These are phyloP conservation scores for Plecturocebus donacophilus DNA, from an alignment of 2,113 vertebrate genomes.

Conservation along the genomic window DNA sequence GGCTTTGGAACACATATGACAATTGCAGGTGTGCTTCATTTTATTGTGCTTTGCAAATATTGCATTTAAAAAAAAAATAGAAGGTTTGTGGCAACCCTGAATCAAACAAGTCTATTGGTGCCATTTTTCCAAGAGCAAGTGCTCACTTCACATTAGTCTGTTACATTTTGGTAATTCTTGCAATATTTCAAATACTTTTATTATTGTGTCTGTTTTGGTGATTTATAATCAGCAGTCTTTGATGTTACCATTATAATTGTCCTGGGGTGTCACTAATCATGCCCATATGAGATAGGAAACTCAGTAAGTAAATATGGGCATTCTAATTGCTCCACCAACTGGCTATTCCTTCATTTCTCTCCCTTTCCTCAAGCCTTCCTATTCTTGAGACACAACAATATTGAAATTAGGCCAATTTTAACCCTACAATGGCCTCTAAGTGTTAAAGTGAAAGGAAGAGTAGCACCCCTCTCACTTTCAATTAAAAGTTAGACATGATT, in stretches of 20 bases:
- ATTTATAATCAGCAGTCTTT: background rate
- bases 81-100: background rate
- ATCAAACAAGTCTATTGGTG: background rate
- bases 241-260: background rate
- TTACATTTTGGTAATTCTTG: background rate
- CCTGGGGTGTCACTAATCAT: background rate
- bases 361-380: background rate
- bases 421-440: too few relatives aligned
- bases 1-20: background rate
- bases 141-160: background rate
- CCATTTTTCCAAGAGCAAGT: background rate
- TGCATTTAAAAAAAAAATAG: background rate
- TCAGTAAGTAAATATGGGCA: background rate
- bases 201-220: background rate
- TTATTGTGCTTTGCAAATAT: background rate
- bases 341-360: background rate
- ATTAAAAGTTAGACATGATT: too few relatives aligned
- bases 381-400: background rate
- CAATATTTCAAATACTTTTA: background rate
- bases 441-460: too few relatives aligned
- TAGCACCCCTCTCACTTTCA: too few relatives aligned
- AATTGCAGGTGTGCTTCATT: background rate
- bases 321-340: background rate
- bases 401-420: background rate
- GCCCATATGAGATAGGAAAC: background rate